phyloP scores from a whole-genome alignment of 2,797 vertebrate genomes.

The Geotria australis region DNA sequence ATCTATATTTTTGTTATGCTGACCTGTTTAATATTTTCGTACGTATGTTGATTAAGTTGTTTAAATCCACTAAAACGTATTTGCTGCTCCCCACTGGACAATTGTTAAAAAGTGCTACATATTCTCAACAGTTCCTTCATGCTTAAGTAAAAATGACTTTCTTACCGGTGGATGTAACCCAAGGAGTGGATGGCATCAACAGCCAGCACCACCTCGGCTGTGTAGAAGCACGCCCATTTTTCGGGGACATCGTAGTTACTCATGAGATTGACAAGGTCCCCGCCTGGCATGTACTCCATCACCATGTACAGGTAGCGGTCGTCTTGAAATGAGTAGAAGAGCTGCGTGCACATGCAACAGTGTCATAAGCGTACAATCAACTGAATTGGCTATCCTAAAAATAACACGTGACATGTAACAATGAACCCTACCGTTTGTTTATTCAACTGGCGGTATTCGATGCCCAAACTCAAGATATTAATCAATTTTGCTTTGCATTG shows the following conservation, averaged over 20 bases:
- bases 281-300: conserved; percentile 99
- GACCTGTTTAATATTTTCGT: no score
- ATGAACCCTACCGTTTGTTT: conserved; percentile 1
- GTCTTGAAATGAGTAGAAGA: conserved; percentile 96
- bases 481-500: no score
- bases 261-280: conserved; percentile 96
- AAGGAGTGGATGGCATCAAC: conserved; percentile 93
- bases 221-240: conserved; percentile 96
- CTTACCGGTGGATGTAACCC: conserved; percentile 55
- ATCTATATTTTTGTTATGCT: no score
- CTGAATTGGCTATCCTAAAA: conserved; percentile 2
- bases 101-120: no score
- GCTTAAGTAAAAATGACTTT: no score
- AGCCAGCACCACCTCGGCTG: conserved; percentile 83
- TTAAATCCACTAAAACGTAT: no score
- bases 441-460: no score
- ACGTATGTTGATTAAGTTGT: no score
- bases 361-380: no score
- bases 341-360: conserved; percentile 12
- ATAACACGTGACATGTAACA: background rate
- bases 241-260: conserved; percentile 94
- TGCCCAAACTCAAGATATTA: no score
- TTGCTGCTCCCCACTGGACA: no score
- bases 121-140: no score
- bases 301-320: conserved; percentile 91